Percentiles rank a stretch among this genome's conserved stretches.
Conservation (phyloP, 2,113 vertebrate genomes). For the Nyctibius bracteatus region DNA sequence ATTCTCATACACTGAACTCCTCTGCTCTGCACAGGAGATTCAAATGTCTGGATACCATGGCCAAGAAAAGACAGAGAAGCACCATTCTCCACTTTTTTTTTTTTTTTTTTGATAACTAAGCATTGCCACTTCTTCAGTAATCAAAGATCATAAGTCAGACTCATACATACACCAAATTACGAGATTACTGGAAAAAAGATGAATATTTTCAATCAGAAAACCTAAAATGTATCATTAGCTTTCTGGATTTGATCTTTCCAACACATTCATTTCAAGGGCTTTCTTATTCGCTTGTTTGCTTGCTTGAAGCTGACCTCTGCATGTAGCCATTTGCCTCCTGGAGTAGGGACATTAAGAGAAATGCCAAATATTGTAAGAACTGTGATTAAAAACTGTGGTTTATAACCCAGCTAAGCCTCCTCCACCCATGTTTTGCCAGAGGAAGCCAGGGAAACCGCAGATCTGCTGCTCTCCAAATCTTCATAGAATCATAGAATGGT, state of each 20-base stretch:
- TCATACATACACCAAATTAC: not conserved
- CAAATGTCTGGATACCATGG: not conserved
- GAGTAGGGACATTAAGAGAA: not conserved
- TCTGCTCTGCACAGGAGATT: not conserved
- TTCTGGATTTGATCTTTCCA: not conserved
- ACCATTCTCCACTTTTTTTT: not conserved
- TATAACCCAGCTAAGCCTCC: not conserved
- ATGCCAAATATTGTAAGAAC: not conserved
- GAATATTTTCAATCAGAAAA: not conserved
- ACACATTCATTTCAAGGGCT: not conserved
- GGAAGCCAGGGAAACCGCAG: not conserved
- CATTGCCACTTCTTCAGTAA: not conserved
- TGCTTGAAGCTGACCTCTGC: not conserved
- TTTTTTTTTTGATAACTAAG: not conserved
- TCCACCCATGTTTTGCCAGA: not conserved
- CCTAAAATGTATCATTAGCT: not conserved
- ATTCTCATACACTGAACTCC: not conserved
- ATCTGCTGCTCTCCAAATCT: not conserved
- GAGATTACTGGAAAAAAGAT: not conserved
- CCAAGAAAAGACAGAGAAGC: not conserved
- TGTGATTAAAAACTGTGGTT: not conserved
- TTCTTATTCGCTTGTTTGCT: not conserved
- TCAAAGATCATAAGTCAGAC: not conserved
- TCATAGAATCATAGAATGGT: too few species aligned
- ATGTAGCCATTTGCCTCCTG: not conserved